Evolutionary conservation across 2,888 invertebrate genomes (phyloP), one percentile per base, ranked within the genome.

Genomic region (Epirrhoe tristata): DNA sequence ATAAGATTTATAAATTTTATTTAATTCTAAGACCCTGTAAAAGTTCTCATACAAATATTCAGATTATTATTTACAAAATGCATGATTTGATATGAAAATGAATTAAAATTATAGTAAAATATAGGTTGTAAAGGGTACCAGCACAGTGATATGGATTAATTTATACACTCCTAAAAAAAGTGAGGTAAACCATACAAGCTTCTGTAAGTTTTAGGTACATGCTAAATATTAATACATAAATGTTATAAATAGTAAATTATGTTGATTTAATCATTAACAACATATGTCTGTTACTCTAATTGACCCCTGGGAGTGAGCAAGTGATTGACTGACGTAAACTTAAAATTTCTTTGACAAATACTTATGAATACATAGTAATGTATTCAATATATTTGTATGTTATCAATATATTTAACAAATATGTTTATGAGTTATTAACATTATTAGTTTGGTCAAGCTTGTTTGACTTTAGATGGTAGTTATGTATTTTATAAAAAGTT

Each of bases 401-500:
- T 70, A 74, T 66, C 67, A 57, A 69, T 70, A 71, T 66, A 61
- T 48, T 63, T 69, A 72, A 70, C 63, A 68, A 70, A 64, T 65
- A 69, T 67, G 58, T 68, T 69, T 63, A 70, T 67, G 70, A 66
- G 69, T 70, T 72, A 71, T 66, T 69, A 71, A 69, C 67, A 67
- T 69, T 65, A 63, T 64, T 59, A 70, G 64, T 58, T 67, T 71
- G 66, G 74, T 70, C 70, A 67, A 74, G 69, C 58, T 64, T 66
- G 74, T 72, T 72, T 73, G 73, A 71, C 74, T 73, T 72, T 73
- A 72, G 70, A 70, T 72, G 34, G 46, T 73, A 74, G 73, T 62
- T 66, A 68, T 70, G 67, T 73, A 75, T 78, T 79, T 79, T 79
- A 77, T 77, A 76, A 75, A 75, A 80, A 78, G 82, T 83, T 83